A percentile compares a stretch with the other conserved stretches of the same genome.
Conservation (phyloP, 2,888 invertebrate genomes). For the Philhelius pedissequus region DNA sequence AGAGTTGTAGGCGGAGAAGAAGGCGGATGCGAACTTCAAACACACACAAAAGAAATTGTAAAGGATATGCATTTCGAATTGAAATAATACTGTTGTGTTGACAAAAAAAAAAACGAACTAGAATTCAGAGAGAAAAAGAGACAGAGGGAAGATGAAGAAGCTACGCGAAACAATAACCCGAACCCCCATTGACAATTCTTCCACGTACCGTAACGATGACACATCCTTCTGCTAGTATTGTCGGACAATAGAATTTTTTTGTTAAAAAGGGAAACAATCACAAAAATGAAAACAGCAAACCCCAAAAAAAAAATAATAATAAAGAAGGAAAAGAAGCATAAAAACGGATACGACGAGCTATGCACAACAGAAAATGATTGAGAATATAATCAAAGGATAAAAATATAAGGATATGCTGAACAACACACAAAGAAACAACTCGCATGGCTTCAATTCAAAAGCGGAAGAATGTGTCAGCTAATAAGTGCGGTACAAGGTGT, state of each 20-base stretch:
- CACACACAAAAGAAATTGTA: conserved; percentile 25
- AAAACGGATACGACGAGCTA: background rate
- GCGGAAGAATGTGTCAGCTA: conserved; percentile 59
- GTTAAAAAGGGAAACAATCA: conserved; percentile 57
- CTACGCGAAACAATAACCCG: conserved; percentile 62
- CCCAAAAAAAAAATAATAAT: conserved; percentile 4
- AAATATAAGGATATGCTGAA: conserved; percentile 39
- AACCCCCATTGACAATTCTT: conserved; percentile 64
- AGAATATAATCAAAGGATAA: conserved; percentile 63
- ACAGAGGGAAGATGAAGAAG: background rate
- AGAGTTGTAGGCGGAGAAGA: conserved; percentile 13
- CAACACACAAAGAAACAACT: conserved; percentile 23
- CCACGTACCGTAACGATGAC: conserved; percentile 57
- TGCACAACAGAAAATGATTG: conserved; percentile 40
- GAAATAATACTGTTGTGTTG: background rate
- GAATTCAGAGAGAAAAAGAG: background rate
- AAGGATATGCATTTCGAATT: conserved; percentile 51
- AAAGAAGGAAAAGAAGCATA: conserved; percentile 4
- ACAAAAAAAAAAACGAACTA: conserved; percentile 8
- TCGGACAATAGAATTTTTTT: conserved; percentile 55
- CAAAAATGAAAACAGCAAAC: conserved; percentile 40
- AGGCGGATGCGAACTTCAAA: conserved; percentile 29
- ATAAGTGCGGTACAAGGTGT: conserved; percentile 1
- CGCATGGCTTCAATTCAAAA: conserved; percentile 47
- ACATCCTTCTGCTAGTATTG: conserved; percentile 50